Evolutionary conservation across 2,888 invertebrate species (phyloP), one percentile per base, ranked within the genome.

Genomic region (Sphinx pinastri): DNA sequence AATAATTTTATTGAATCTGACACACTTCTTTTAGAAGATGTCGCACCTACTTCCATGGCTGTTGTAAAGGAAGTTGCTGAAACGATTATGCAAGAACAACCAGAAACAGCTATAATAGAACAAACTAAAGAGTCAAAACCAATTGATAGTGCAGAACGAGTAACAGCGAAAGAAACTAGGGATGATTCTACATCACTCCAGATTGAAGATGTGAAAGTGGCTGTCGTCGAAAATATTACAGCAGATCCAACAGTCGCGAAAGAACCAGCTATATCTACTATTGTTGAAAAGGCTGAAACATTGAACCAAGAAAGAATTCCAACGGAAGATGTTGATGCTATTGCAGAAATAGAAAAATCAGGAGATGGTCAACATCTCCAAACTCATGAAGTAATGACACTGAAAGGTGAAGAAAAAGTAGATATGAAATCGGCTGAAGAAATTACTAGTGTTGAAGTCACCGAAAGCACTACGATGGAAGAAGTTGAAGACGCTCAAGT

Each of bases 361-460:
- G 16, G 14, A 31, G 52, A 63, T 70, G 11, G 25, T 25, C 25
- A 54, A 52, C 14, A 25, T 67, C 51, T 4, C 8, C n/a, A 8
- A 3, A 67, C 69, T 67, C 14, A 55, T 57, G 52, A 70, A 19
- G 25, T 57, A 59, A 14, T 38, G 47, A 11, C 38, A 13, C 45
- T 45, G 49, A 49, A 72, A 6, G 51, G n/a, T 59, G 68, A 74
- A 19, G 63, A 59, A 69, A 69, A 58, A 14, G 70, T 69, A 59
- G 68, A 75, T 12, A 70, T 70, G 16, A 73, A 71, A 68, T 69
- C 73, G 8, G 67, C 59, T 47, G 67, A 45, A 47, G 49, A 55
- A 58, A 19, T 25, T 8, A 5, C 5, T 2, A 47, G 16, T 31
- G n/a, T 45, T 11, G 60, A 47, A 16, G 47, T 12, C 47, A 11